Evolutionary conservation across 2,797 vertebrate genomes (phyloP), one percentile per base, ranked within the genome.

Genomic region (Gadopsis bispinosus): DNA sequence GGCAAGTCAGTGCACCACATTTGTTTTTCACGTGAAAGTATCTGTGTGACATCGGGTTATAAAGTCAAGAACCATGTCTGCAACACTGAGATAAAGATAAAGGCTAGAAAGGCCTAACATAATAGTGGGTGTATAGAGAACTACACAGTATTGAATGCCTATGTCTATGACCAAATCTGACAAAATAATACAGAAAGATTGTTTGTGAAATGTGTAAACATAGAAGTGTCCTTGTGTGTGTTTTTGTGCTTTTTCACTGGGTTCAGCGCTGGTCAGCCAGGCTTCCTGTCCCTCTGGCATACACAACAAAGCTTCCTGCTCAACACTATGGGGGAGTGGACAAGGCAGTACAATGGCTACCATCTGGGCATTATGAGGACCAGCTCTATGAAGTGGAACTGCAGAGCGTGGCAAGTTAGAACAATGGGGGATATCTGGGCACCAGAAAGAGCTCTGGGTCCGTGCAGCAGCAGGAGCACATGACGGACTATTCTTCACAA

Each of bases 291-390:
- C 90, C 90, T 91, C 88, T 91, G 89, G 88, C 92, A 82, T 74
- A 92, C 89, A 92, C 90, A 94, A 93, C 92, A 93, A 93, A 92
- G 92, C 92, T 95, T 95, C 94, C 94, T 94, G 94, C 92, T 93
- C 81, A 12, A 61, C 86, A 78, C 88, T 87, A 90, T 73, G 87
- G 85, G 85, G 91, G 87, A 87, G 91, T 89, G 85, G 87, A 89
- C 71, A 13, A 83, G 76, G 88, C 86, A 91, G 85, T 88, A 94
- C 94, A 96, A 96, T 95, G 90, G 93, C 92, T 95, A 93, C 94
- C 95, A 95, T 95, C 94, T 95, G 95, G 93, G 93, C 86, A 88
- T 93, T 92, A 94, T 85, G 87, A 91, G 78, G 79, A 91, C 75
- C 85, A 81, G 90, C 84, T 83, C 85, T 88, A 80, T 86, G 83